phyloP scores from a whole-genome alignment of 1,140 invertebrate genomes.

The Drosophila lacertosa region DNA sequence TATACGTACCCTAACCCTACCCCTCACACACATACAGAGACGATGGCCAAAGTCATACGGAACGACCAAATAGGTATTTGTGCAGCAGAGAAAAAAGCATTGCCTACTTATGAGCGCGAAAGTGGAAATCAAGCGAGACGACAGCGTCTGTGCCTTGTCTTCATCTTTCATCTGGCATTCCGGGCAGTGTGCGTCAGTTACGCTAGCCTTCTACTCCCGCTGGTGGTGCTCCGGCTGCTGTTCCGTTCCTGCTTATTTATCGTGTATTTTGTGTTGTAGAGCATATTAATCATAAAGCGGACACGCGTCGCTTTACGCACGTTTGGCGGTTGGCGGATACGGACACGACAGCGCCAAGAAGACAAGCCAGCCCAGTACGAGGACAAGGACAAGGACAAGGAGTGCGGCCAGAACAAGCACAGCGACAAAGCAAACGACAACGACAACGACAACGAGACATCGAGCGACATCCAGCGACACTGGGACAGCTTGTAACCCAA shows the following conservation, averaged over 20 bases:
- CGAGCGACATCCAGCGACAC: conserved; percentile 27
- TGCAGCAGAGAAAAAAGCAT: conserved; percentile 7
- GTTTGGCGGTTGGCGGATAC: conserved; percentile 73
- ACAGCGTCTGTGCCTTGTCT: conserved; percentile 49
- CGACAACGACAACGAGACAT: conserved; percentile 31
- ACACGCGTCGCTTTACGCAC: conserved; percentile 82
- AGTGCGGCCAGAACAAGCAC: conserved; percentile 3
- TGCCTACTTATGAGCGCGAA: conserved; percentile 41
- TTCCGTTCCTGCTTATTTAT: conserved; percentile 46
- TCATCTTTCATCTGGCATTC: conserved; percentile 39
- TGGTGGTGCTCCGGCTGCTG: neutral
- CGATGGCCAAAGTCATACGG: neutral
- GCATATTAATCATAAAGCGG: conserved; percentile 82
- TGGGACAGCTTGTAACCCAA: conserved; percentile 34
- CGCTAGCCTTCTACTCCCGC: conserved; percentile 1
- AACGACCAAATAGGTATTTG: neutral
- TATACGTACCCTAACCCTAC: neutral
- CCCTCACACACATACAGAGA: too few species aligned
- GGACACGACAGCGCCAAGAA: conserved; percentile 61
- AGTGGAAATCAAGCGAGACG: conserved; percentile 11
- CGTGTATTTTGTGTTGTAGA: conserved; percentile 77
- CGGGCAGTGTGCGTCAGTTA: conserved; percentile 23
- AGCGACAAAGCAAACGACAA: conserved; percentile 37
- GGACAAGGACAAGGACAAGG: conserved; percentile 13
- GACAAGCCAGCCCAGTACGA: conserved; percentile 49